phyloP scores from a whole-genome alignment of 2,888 invertebrate species.

The Anthoptus insignis region DNA sequence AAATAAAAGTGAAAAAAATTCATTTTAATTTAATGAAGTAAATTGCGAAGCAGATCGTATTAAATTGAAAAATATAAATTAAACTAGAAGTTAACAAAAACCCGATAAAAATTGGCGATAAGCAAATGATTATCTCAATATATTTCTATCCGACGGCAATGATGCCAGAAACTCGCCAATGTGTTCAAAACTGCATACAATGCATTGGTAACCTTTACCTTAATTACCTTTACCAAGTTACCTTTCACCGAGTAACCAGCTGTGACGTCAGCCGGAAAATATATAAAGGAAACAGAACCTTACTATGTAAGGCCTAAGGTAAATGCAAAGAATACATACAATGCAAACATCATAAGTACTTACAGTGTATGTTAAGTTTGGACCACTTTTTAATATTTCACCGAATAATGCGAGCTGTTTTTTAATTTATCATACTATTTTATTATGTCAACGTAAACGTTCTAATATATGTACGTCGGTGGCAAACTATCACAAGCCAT shows the following conservation, averaged over 20 bases:
- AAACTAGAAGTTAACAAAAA: too few species aligned
- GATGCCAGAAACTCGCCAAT: not conserved
- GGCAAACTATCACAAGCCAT: not conserved
- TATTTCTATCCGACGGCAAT: too few species aligned
- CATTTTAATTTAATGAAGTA: too few species aligned
- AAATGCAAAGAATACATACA: slow-evolving; percentile 30
- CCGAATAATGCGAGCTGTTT: slow-evolving; percentile 21
- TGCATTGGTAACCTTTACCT: too few species aligned
- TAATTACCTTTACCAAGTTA: too few species aligned
- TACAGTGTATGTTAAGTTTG: slow-evolving; percentile 22
- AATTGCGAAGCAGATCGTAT: too few species aligned
- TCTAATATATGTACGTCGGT: not conserved
- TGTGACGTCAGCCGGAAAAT: not conserved
- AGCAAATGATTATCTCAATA: too few species aligned
- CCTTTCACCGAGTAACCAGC: not conserved
- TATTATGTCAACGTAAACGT: slow-evolving; percentile 24
- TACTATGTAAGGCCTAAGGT: slow-evolving; percentile 18
- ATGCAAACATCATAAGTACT: slow-evolving; percentile 17
- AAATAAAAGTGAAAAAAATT: too few species aligned
- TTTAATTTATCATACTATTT: slow-evolving; percentile 8
- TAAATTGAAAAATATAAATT: too few species aligned
- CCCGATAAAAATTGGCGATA: not conserved
- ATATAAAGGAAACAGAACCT: slow-evolving; percentile 2
- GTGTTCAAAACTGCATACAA: too few species aligned
- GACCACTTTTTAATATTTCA: slow-evolving; percentile 25